Evolutionary conservation across 2,113 vertebrate genomes (phyloP), one percentile per base, ranked within the genome.

Genomic region (Centropristis striata): DNA sequence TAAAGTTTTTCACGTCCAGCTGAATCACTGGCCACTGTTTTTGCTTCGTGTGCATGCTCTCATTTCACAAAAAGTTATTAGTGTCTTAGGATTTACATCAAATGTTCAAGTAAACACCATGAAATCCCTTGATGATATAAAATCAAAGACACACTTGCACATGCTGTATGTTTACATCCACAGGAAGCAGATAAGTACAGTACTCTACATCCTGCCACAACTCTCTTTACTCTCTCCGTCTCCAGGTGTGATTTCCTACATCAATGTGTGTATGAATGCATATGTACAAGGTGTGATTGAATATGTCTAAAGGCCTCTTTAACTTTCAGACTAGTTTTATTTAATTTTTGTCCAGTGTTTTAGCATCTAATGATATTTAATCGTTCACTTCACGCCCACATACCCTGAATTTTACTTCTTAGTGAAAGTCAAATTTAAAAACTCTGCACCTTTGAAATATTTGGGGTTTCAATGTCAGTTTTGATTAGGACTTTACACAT

Each of bases 171-270:
- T 81, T 86, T 91, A 83, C 78, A 75, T 87, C 75, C 58, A 86
- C 80, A 86, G 87, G 90, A 92, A 84, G 60, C 81, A 76, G 42
- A 50, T 90, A 88, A 91, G 81, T 87, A 88, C 77, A 85, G 82
- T 70, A 76, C 58, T 72, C 64, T 60, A 80, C 88, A 88, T 92
- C 84, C 88, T 92, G 84, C 80, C 82, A 47, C 73, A 75, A 47
- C 42, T 76, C 61, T 69, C 77, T 71, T 59, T 65, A 61, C 71
- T 51, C 54, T 65, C 25, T 59, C 39, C 16, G 16, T 75, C 53
- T 84, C 77, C 86, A 86, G 86, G 75, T 86, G 82, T 75, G 60
- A 73, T 13, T 32, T 78, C 23, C 23, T 58, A 46, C 14, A 11
- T 27, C n/a, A 25, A n/a, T 59, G 27, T 9, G 58, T 36, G 18